Conservation (phyloP, 1,140 invertebrate species). For the Brachionus koreanus region DNA sequence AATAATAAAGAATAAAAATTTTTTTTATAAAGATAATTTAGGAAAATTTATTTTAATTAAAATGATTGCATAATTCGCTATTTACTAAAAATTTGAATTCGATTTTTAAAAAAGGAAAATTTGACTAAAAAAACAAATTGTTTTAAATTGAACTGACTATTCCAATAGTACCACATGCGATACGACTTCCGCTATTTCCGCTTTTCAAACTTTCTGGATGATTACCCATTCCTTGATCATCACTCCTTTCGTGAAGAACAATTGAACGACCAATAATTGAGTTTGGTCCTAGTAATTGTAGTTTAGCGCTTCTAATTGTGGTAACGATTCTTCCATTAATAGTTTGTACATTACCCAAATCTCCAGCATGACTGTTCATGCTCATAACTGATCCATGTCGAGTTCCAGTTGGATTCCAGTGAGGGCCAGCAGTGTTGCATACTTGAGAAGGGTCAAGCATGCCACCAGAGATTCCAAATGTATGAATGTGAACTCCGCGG, state of each 20-base stretch:
- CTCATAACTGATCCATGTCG: conserved; percentile 75
- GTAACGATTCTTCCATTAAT: conserved; percentile 71
- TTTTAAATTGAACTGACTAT: background rate
- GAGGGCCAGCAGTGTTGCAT: conserved; percentile 66
- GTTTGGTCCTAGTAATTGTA: conserved; percentile 70
- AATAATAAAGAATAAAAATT: background rate
- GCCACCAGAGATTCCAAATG: conserved; percentile 84
- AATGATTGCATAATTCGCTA: background rate
- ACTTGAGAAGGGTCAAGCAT: conserved; percentile 65
- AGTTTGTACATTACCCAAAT: conserved; percentile 82
- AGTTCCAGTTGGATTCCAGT: conserved; percentile 83
- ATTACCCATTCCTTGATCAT: conserved; percentile 62
- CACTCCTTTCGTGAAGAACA: conserved; percentile 58
- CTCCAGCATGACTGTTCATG: conserved; percentile 71
- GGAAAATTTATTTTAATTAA: background rate
- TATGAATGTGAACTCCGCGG: conserved; percentile 93
- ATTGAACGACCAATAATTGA: conserved; percentile 82
- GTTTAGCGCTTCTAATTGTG: conserved; percentile 68
- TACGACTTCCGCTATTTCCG: conserved; percentile 61
- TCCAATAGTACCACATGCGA: conserved; percentile 62
- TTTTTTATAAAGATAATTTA: background rate
- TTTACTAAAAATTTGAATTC: background rate
- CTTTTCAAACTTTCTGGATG: conserved; percentile 59
- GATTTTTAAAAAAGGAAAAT: background rate
- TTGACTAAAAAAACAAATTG: conserved; percentile 12